Conservation (phyloP, 2,113 vertebrate species). For the Halcyon senegalensis region DNA sequence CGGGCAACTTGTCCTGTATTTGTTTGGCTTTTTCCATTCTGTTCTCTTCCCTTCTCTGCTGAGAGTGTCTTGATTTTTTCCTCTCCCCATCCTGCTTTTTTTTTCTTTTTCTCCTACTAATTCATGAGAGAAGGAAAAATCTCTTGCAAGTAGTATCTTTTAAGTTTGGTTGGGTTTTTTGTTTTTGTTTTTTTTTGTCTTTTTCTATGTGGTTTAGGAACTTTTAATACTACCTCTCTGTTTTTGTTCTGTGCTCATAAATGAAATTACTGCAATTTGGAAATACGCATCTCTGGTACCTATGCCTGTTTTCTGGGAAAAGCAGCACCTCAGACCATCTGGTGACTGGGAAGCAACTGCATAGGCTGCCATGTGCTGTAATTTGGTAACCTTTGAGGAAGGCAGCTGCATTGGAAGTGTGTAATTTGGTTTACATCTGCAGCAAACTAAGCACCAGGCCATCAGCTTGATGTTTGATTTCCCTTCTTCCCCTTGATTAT, state of each 20-base stretch:
- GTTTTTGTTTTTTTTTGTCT: neutral
- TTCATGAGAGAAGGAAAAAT: neutral
- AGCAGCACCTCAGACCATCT: neutral
- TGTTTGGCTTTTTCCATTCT: neutral
- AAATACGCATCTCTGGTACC: neutral
- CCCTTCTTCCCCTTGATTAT: neutral
- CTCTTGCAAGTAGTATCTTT: neutral
- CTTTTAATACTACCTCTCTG: neutral
- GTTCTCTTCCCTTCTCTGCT: neutral
- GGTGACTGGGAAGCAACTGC: neutral
- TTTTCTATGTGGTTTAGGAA: neutral
- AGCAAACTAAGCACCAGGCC: neutral
- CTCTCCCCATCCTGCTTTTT: neutral
- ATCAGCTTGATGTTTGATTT: neutral
- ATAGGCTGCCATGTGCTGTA: neutral
- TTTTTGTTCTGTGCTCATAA: conserved; percentile 1
- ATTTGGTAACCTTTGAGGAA: conserved; percentile 10
- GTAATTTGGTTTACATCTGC: neutral
- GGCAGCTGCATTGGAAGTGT: neutral
- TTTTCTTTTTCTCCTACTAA: neutral
- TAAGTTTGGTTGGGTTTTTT: neutral
- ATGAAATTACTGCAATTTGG: neutral
- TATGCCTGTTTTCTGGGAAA: neutral
- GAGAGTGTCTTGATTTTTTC: neutral
- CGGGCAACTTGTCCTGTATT: neutral